Conservation (phyloP, 2,888 invertebrate species). For the Erynnis tages region DNA sequence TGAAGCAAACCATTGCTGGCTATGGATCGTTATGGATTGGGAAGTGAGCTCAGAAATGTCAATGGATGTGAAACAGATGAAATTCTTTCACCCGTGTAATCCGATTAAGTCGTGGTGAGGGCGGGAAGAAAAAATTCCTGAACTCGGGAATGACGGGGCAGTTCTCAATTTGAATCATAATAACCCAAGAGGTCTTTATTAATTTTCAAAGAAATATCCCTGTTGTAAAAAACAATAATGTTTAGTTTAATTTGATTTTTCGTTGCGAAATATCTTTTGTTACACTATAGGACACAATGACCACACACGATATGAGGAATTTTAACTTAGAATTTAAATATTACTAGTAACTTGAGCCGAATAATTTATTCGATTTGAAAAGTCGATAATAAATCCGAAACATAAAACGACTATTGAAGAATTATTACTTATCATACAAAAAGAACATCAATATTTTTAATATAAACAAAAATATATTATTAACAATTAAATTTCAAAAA, state of each 20-base stretch:
- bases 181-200: conserved; percentile 32
- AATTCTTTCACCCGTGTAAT: conserved; percentile 14
- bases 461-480: no score
- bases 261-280: neutral
- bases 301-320: neutral
- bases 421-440: no score
- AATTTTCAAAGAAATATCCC: conserved; percentile 31
- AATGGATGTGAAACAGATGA: conserved; percentile 14
- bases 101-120: conserved; percentile 6
- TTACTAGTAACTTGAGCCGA: no score
- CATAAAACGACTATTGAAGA: no score
- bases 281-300: neutral
- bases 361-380: no score
- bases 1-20: conserved; percentile 4
- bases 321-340: neutral
- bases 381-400: no score
- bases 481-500: no score
- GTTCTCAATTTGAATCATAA: conserved; percentile 32
- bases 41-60: neutral
- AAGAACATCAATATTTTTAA: no score
- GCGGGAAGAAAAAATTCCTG: conserved; percentile 31
- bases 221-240: no score
- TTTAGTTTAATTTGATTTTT: conserved; percentile 1
- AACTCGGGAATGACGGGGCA: conserved; percentile 18
- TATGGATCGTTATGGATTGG: neutral